phyloP scores from a whole-genome alignment of 23 tunicate species.

The Halocynthia roretzi region DNA sequence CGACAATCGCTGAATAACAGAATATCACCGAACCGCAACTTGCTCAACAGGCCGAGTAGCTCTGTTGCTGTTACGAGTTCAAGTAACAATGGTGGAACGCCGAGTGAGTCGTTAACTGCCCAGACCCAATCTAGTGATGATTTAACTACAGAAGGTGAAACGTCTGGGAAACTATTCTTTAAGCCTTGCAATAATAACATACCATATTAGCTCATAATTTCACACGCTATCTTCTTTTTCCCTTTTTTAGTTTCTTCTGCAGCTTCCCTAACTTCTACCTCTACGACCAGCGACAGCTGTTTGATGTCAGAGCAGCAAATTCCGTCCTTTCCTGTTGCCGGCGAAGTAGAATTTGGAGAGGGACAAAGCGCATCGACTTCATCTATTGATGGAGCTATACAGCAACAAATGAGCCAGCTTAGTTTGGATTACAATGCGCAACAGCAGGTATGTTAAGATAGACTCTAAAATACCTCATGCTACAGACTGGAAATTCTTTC shows the following conservation, averaged over 20 bases:
- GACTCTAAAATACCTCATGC: background rate
- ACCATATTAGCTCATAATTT: too few species aligned
- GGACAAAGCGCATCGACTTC: background rate
- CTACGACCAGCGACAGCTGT: too few species aligned
- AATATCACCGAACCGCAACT: background rate
- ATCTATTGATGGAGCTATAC: slow-evolving; percentile 19
- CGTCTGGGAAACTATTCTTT: too few species aligned
- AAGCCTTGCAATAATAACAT: too few species aligned
- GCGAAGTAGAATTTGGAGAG: slow-evolving; percentile 13
- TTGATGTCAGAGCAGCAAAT: slow-evolving; percentile 2
- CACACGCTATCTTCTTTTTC: too few species aligned
- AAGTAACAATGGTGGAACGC: too few species aligned
- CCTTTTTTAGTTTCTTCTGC: too few species aligned
- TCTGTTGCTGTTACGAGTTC: background rate
- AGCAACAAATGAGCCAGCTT: slow-evolving; percentile 28
- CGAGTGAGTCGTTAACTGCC: too few species aligned
- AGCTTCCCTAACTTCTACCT: too few species aligned
- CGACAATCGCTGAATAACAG: background rate
- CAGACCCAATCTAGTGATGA: too few species aligned
- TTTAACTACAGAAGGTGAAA: too few species aligned
- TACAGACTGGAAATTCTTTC: background rate
- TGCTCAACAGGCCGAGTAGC: background rate
- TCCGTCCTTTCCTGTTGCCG: slow-evolving; percentile 17
- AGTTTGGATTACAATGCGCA: slow-evolving; percentile 19
- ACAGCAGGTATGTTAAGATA: slow-evolving; percentile 7